A percentile compares a stretch with the other conserved stretches of the same genome.
phyloP scores from a whole-genome alignment of 1,140 invertebrate genomes.

The Amphibalanus amphitrite region DNA sequence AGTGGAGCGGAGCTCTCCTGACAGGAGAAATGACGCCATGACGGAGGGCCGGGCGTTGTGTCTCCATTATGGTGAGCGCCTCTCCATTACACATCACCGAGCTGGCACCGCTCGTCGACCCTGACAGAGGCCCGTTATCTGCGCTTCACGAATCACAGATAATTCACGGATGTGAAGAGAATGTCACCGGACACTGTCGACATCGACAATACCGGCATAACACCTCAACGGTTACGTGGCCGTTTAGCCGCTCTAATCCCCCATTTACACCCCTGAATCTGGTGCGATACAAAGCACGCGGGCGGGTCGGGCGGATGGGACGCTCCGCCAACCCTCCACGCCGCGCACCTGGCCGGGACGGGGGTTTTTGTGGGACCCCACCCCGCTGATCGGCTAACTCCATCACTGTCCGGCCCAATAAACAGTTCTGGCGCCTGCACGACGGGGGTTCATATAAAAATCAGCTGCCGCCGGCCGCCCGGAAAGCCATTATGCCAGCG shows the following conservation, averaged over 20 bases:
- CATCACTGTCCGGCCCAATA: background rate
- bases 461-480: no score
- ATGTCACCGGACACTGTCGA: background rate
- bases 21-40: background rate
- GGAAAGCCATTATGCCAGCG: no score
- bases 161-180: no score
- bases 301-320: no score
- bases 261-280: background rate
- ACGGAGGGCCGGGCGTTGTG: no score
- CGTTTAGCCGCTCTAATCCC: background rate
- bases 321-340: background rate
- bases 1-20: background rate
- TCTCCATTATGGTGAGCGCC: no score
- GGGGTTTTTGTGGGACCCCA: background rate
- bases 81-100: background rate
- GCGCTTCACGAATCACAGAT: background rate
- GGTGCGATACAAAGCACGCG: background rate
- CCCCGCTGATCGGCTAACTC: background rate
- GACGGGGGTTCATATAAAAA: no score
- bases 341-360: background rate
- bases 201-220: background rate
- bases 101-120: background rate
- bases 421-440: background rate
- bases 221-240: background rate
- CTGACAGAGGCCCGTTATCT: background rate